Base-by-base conservation (phyloP, 2,797 vertebrate species). In the Hirundo rustica region DNA sequence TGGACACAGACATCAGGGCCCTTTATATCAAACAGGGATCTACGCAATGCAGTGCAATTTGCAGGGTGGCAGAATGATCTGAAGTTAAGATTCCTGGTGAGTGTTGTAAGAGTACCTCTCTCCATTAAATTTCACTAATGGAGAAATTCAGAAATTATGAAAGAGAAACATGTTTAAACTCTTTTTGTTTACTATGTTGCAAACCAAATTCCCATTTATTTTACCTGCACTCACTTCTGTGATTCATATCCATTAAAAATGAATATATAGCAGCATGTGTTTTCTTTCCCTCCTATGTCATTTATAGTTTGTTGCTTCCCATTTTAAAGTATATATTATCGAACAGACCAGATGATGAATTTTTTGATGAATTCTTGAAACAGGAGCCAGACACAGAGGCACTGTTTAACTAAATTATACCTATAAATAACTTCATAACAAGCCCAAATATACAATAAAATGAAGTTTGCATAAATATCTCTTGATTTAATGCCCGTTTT, bases 281-380 rank as follows among this genome's bases (percentile, higher is more conserved):
- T 92, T 94, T 91, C 62, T 95, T 92, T 96, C 32, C 87, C 16
- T 85, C 23, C 77, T 85, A 25, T 91, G 58, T 88, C 57, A 64
- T 91, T 96, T 86, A 74, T 64, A 82, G 80, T 64, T 92, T 78
- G 70, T 66, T 97, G 11, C 45, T 93, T 97, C 93, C 80, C 38
- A 88, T 95, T 96, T 97, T 88, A 82, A 97, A 95, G 45, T 53
- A 92, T 89, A 88, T 95, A 96, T 95, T 96, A 94, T 96, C 97
- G 57, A 97, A 54, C 58, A 92, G 78, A 66, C 44, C 45, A 93
- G 58, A 88, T 91, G 83, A 96, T 95, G 53, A 57, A 91, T 96
- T 54, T 54, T 93, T 94, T 96, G 48, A 95, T 92, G 61, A 86
- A 58, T 94, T 94, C 89, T 47, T 93, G 94, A 96, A 96, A 58